Evolutionary conservation across 2,888 invertebrate genomes (phyloP), one percentile per base, ranked within the genome.

Genomic region (Andrena minutula): DNA sequence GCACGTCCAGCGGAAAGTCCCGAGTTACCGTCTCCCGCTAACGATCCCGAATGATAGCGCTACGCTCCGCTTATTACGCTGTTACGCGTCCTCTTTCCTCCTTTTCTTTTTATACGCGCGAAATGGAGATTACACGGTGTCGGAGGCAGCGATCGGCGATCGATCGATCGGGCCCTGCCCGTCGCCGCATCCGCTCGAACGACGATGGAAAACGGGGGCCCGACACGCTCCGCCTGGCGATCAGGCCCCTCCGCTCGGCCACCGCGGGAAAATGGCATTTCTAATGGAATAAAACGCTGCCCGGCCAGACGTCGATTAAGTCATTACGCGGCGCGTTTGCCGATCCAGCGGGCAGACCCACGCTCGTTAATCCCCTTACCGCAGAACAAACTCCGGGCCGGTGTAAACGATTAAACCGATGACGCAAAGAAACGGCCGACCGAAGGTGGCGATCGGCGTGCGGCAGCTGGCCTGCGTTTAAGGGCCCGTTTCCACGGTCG

Each of bases 81-180:
- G 56, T 56, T 20, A 10, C 56, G 56, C 23, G 23, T 7, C 41
- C 41, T 16, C 23, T 56, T 56, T 26, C 56, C 26, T 0, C 20
- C 20, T 0, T 20, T 20, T 51, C 20, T 65, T 35, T 64, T 81
- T 80, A 64, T 64, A 47, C 68, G 51, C 74, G 81, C 68, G 58
- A 74, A 81, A 80, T 64, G 65, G 71, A 70, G 74, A 81, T 81
- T 66, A 76, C 66, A 72, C 76, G 76, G 68, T 72, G 66, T 30
- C 26, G 30, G 53, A 1, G 23, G 23, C 64, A 41, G 28, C 68
- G 41, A 23, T 56, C 56, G 10, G 56, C 61, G 26, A 73, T 74
- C 74, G 35, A 35, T 35, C 35, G 69, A 73, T 60, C 66, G 28
- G 28, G 51, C 51, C 32, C 56, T 16, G 74, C 2, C 20, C 20